Base-by-base conservation (phyloP, 2,888 invertebrate genomes). In the Biston stratarius region DNA sequence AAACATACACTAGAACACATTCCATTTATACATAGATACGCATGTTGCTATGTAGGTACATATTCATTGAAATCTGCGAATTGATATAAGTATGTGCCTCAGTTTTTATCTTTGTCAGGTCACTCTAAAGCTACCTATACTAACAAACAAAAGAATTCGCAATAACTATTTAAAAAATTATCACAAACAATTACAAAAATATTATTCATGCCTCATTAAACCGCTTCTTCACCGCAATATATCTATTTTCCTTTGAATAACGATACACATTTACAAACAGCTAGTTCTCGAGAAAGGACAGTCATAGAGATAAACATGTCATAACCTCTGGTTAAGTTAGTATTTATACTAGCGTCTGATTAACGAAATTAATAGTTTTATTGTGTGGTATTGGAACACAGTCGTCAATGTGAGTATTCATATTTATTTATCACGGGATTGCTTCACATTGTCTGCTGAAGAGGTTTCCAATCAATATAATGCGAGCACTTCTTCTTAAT, bases 241-340 rank as follows among this genome's bases (percentile, higher is more conserved):
- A 61, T 56, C 34, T 10, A 9, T 38, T 61, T 59, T 64, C 52
- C 45, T 45, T 15, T 53, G 47, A 62, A 52, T 52, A 53, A 47
- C n/a, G 44, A 36, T 33, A 47, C 38, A 57, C 34, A 57, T 44
- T 61, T 53, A 36, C 45, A 56, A 56, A 48, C 40, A 48, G 53
- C 36, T 44, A 64, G 60, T 74, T 73, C 71, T 69, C 44, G 60
- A 67, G 64, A 73, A 69, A 48, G 36, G 14, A 56, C 15, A 65
- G 64, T 69, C 61, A 67, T 63, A 71, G n/a, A 61, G 66, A 69
- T 70, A 61, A 24, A 66, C 53, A 53, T 67, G 62, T 71, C 64
- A 44, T 75, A 77, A 79, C 81, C 80, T 80, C 58, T 73, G 14
- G 44, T 49, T 61, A 70, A 68, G 55, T 59, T 56, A 53, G 38